Evolutionary conservation across 2,797 vertebrate species (phyloP).

Genomic region (Chiloscyllium punctatum): DNA sequence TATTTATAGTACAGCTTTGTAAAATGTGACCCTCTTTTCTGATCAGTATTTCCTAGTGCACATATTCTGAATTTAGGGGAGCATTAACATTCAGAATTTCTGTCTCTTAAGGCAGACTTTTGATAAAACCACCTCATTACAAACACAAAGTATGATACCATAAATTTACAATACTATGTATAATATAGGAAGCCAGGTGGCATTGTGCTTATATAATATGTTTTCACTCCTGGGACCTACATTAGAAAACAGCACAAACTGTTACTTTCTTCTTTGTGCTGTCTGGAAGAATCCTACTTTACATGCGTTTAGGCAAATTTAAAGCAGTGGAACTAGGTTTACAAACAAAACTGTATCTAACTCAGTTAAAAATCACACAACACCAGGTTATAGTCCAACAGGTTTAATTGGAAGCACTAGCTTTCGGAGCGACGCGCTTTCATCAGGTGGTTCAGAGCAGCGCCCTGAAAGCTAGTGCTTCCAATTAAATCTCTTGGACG

Average conservation of each 20-base stretch:
- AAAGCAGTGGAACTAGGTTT: not conserved
- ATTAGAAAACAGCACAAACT: not conserved
- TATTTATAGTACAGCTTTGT: not conserved
- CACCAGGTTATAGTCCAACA: too few species aligned
- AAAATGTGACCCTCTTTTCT: not conserved
- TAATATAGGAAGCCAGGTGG: not conserved
- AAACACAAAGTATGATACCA: not conserved
- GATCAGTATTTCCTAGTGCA: not conserved
- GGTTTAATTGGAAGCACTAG: too few species aligned
- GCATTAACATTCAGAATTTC: not conserved
- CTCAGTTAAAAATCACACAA: too few species aligned
- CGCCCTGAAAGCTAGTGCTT: too few species aligned
- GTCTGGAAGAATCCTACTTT: not conserved
- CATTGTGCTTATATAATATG: not conserved
- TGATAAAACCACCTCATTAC: not conserved
- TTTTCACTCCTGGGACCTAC: not conserved
- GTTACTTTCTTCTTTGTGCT: not conserved
- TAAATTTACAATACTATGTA: not conserved
- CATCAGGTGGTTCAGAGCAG: too few species aligned
- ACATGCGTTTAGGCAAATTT: not conserved
- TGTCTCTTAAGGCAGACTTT: not conserved
- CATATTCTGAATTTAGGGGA: not conserved
- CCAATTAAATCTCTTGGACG: too few species aligned
- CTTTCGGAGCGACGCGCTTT: too few species aligned
- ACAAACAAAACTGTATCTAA: not conserved